A percentile compares a stretch with the other conserved stretches of the same genome.
These are phyloP conservation scores for Apteryx owenii DNA, from an alignment of 2,113 vertebrate species.

Conservation along the genomic window DNA sequence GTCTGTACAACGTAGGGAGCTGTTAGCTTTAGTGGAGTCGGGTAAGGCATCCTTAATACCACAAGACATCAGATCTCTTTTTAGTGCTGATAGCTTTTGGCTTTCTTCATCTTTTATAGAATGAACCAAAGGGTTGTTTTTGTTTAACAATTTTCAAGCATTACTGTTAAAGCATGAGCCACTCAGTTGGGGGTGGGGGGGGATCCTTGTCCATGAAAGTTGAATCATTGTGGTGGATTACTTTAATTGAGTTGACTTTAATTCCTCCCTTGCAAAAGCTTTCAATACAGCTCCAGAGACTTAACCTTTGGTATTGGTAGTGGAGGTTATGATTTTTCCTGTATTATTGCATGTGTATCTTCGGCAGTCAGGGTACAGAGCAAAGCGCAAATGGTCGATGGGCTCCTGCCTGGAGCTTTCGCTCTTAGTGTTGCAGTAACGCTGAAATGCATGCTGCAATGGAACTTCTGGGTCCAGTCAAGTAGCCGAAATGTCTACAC, in stretches of 20 bases:
- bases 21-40: neutral
- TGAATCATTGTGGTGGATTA: neutral
- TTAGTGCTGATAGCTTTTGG: neutral
- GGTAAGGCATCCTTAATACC: neutral
- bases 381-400: neutral
- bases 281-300: neutral
- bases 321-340: neutral
- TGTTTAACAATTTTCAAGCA: neutral
- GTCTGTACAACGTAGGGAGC: fast-evolving
- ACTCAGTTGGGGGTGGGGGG: neutral
- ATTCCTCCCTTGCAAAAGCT: no score
- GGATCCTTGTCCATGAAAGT: neutral
- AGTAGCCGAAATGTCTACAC: fast-evolving
- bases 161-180: neutral
- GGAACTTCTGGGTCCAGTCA: neutral
- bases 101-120: neutral
- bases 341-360: fast-evolving
- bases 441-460: fast-evolving
- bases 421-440: fast-evolving
- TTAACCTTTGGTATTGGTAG: neutral
- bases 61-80: neutral
- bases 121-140: neutral
- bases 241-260: neutral
- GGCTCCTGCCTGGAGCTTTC: neutral
- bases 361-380: fast-evolving